A percentile compares a stretch with the other conserved stretches of the same genome.
phyloP scores from a whole-genome alignment of 2,888 invertebrate species.

The Mesorhabditis spiculigera region DNA sequence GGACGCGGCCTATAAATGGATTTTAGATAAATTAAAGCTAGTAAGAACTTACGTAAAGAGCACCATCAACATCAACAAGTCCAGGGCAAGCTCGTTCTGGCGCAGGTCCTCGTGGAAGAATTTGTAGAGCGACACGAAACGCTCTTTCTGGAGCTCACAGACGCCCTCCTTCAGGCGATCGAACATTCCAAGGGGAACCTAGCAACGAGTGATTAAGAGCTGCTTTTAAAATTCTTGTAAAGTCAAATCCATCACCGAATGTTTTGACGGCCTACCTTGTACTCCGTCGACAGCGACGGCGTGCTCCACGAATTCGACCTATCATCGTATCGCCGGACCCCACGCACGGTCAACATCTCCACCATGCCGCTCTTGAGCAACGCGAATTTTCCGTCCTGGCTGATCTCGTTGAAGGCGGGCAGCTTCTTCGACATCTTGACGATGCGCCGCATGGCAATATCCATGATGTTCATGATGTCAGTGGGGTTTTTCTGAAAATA shows the following conservation, averaged over 20 bases:
- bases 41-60: slow-evolving; percentile 31
- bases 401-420: slow-evolving; percentile 47
- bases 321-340: slow-evolving; percentile 47
- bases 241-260: no score
- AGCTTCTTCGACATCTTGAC: slow-evolving; percentile 54
- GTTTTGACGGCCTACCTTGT: not conserved
- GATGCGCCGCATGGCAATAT: slow-evolving; percentile 53
- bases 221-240: no score
- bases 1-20: not conserved
- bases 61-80: slow-evolving; percentile 45
- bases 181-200: slow-evolving; percentile 46
- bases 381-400: slow-evolving; percentile 52
- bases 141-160: slow-evolving; percentile 32
- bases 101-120: slow-evolving; percentile 46
- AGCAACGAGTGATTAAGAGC: not conserved
- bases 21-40: not conserved
- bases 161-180: slow-evolving; percentile 42
- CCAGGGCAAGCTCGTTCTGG: slow-evolving; percentile 44
- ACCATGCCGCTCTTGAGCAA: slow-evolving; percentile 55
- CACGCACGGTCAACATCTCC: slow-evolving; percentile 53
- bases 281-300: slow-evolving; percentile 23
- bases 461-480: slow-evolving; percentile 56
- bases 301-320: slow-evolving; percentile 42
- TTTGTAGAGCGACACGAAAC: slow-evolving; percentile 47
- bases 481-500: slow-evolving; percentile 29